Conservation (phyloP, 2,888 invertebrate species). For the Scaptomyza cyrtandrae region DNA sequence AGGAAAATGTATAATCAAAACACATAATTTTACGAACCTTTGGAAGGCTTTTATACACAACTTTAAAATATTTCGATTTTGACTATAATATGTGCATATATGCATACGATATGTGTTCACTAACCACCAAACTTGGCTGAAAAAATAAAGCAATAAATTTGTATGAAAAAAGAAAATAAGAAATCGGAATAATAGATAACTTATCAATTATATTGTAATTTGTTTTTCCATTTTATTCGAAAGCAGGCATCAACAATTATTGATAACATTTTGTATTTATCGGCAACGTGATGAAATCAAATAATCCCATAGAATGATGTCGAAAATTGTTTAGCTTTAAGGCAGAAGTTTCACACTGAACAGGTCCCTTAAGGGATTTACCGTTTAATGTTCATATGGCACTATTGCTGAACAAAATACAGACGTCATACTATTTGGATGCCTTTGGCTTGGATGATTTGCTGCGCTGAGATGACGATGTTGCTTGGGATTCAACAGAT, state of each 20-base stretch:
- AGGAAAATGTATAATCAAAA: constrained; percentile 2
- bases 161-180: constrained; percentile 42
- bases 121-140: constrained; percentile 50
- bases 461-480: constrained; percentile 36
- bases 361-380: constrained; percentile 57
- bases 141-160: constrained; percentile 29
- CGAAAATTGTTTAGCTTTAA: constrained; percentile 23
- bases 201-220: constrained; percentile 23
- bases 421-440: neutral
- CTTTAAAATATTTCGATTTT: constrained; percentile 42
- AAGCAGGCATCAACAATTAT: neutral
- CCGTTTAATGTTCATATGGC: constrained; percentile 60
- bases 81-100: constrained; percentile 27
- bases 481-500: neutral
- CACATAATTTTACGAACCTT: constrained; percentile 35
- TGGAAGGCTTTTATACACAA: constrained; percentile 52
- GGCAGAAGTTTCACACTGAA: constrained; percentile 50
- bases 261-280: constrained; percentile 1
- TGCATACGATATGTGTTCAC: constrained; percentile 27
- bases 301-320: neutral
- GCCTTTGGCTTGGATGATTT: neutral
- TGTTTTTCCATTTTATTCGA: constrained; percentile 12
- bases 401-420: constrained; percentile 17
- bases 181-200: constrained; percentile 43
- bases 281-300: constrained; percentile 2